Percentiles rank a stretch among this genome's conserved stretches.
Conservation (phyloP, 2,888 invertebrate species). For the Megaustenia siamemsis region DNA sequence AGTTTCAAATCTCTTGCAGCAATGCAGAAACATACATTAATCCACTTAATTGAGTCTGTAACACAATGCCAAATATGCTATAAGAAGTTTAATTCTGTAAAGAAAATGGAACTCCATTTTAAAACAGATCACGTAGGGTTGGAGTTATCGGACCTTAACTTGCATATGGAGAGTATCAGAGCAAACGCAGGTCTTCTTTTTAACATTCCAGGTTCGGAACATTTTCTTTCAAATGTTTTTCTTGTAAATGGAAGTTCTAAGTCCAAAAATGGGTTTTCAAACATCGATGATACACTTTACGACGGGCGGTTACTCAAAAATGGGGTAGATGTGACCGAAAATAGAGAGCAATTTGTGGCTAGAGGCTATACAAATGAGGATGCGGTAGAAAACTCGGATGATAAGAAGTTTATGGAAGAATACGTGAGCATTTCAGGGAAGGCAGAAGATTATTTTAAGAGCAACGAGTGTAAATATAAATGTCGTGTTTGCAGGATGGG, state of each 20-base stretch:
- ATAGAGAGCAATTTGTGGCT: constrained; percentile 17
- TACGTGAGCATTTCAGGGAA: constrained; percentile 93
- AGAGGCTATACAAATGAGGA: constrained; percentile 41
- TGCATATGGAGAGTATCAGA: constrained; percentile 63
- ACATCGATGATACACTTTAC: not conserved
- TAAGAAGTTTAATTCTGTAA: constrained; percentile 92
- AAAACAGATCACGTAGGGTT: constrained; percentile 89
- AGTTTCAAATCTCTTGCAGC: constrained; percentile 97
- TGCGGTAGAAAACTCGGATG: constrained; percentile 19
- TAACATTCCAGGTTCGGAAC: constrained; percentile 58
- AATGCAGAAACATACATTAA: constrained; percentile 94
- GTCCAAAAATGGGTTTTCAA: not conserved
- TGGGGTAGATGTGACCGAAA: constrained; percentile 10
- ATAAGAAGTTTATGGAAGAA: constrained; percentile 84
- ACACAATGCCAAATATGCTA: constrained; percentile 96
- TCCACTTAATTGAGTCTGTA: constrained; percentile 95
- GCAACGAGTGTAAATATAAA: constrained; percentile 93
- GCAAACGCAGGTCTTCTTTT: constrained; percentile 63
- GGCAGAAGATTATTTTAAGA: constrained; percentile 94
- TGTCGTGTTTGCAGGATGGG: constrained; percentile 96
- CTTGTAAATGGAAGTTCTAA: constrained; percentile 1
- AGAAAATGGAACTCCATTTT: constrained; percentile 93
- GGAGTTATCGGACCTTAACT: constrained; percentile 86
- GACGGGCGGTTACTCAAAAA: not conserved
- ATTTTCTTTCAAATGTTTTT: constrained; percentile 33